Conservation (phyloP, 2,113 vertebrate species). For the Mormyrus lacerda region DNA sequence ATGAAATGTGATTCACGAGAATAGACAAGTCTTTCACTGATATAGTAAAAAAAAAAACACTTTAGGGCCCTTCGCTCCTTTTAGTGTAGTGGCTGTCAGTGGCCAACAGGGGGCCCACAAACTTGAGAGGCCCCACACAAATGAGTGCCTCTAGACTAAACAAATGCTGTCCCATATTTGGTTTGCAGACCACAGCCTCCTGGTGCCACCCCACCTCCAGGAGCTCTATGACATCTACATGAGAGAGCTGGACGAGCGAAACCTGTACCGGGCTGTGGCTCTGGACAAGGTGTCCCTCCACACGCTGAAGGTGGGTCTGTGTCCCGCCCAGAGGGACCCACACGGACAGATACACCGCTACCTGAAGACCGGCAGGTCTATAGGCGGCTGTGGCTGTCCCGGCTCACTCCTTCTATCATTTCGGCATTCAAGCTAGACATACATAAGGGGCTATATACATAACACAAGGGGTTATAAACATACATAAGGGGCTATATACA, state of each 20-base stretch:
- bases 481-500: too few species aligned
- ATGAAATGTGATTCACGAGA: too few species aligned
- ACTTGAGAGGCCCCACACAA: not conserved
- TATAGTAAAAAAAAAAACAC: too few species aligned
- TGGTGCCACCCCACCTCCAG: slow-evolving; percentile 68
- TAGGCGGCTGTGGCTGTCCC: not conserved
- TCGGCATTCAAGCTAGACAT: too few species aligned
- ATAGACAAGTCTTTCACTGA: too few species aligned
- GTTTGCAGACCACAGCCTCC: slow-evolving; percentile 67
- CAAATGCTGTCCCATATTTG: not conserved
- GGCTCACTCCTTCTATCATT: slow-evolving; percentile 21
- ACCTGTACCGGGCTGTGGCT: slow-evolving; percentile 62
- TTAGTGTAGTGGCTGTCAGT: not conserved
- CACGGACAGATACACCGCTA: not conserved
- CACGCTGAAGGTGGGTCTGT: slow-evolving; percentile 60
- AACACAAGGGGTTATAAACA: too few species aligned
- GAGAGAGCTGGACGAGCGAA: slow-evolving; percentile 67
- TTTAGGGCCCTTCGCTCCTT: not conserved
- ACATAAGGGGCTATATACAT: too few species aligned
- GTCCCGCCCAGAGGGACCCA: too few species aligned
- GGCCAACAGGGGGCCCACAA: not conserved
- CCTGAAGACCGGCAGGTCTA: not conserved
- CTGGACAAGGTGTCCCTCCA: slow-evolving; percentile 64
- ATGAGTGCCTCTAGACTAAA: not conserved
- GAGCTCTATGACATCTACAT: slow-evolving; percentile 74